Evolutionary conservation across 1,140 invertebrate genomes (phyloP).

Genomic region (Drosophila insularis): DNA sequence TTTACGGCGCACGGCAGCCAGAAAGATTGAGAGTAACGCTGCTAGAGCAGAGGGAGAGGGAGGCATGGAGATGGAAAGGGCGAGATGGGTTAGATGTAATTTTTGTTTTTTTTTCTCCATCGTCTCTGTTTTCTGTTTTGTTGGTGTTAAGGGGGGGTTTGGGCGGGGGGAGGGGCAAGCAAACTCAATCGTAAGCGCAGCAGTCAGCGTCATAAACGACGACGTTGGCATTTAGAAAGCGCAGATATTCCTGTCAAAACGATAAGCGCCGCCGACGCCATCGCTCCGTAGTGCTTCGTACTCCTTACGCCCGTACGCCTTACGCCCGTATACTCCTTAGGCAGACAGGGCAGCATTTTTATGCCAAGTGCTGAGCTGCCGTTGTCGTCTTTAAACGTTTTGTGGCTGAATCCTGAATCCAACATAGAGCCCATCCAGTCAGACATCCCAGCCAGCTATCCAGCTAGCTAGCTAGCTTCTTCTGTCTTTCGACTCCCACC

Average conservation of each 20-base stretch:
- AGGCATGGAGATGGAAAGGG: not conserved
- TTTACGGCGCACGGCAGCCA: slow-evolving; percentile 54
- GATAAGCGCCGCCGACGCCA: slow-evolving; percentile 54
- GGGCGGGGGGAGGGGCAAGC: slow-evolving; percentile 12
- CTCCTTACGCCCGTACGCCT: slow-evolving; percentile 44
- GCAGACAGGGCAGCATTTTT: slow-evolving; percentile 56
- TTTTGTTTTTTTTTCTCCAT: not conserved
- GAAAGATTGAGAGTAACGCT: not conserved
- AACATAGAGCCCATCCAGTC: not conserved
- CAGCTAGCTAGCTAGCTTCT: not conserved
- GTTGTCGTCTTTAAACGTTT: slow-evolving; percentile 72
- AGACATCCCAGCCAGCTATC: not conserved
- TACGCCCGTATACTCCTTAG: not conserved
- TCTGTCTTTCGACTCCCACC: not conserved
- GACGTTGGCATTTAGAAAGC: slow-evolving; percentile 77
- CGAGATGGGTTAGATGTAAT: not conserved
- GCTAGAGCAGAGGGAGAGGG: too few species aligned
- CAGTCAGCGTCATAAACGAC: slow-evolving; percentile 78
- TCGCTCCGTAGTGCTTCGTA: not conserved
- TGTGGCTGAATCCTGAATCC: slow-evolving; percentile 49
- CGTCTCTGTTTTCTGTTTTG: not conserved
- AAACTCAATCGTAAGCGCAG: slow-evolving; percentile 77
- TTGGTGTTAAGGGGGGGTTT: not conserved
- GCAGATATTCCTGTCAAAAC: slow-evolving; percentile 80
- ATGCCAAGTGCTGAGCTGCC: slow-evolving; percentile 66